Conservation (phyloP, 2,113 vertebrate genomes). For the Strix uralensis region DNA sequence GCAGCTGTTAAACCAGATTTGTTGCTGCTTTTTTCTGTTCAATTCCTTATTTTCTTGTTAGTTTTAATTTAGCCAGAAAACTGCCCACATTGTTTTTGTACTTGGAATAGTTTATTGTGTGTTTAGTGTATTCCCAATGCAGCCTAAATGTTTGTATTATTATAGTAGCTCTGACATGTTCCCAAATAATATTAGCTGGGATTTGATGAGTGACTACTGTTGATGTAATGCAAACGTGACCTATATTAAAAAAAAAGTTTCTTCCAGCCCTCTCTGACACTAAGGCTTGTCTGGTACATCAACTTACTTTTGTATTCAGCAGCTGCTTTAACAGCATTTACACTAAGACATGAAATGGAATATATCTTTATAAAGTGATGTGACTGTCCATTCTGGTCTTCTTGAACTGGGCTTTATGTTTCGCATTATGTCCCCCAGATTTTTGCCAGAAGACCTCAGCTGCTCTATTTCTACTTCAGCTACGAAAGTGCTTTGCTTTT, state of each 20-base stretch:
- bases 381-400: neutral
- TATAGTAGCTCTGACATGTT: conserved; percentile 15
- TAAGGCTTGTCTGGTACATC: neutral
- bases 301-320: neutral
- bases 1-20: neutral
- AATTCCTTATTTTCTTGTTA: neutral
- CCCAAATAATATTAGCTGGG: conserved; percentile 29
- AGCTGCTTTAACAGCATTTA: neutral
- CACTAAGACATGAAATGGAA: neutral
- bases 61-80: conserved; percentile 10
- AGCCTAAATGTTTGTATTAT: neutral
- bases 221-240: neutral
- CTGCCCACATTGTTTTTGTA: neutral
- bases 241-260: neutral
- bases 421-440: neutral
- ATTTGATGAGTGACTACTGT: conserved; percentile 23
- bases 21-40: neutral
- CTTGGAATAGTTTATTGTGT: neutral
- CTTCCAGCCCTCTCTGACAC: neutral
- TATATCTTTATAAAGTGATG: neutral
- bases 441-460: neutral
- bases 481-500: neutral
- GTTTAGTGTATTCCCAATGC: neutral
- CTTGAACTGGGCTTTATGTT: neutral
- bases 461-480: neutral